Evolutionary conservation across 2,113 vertebrate genomes (phyloP).

Genomic region (Athene cunicularia): DNA sequence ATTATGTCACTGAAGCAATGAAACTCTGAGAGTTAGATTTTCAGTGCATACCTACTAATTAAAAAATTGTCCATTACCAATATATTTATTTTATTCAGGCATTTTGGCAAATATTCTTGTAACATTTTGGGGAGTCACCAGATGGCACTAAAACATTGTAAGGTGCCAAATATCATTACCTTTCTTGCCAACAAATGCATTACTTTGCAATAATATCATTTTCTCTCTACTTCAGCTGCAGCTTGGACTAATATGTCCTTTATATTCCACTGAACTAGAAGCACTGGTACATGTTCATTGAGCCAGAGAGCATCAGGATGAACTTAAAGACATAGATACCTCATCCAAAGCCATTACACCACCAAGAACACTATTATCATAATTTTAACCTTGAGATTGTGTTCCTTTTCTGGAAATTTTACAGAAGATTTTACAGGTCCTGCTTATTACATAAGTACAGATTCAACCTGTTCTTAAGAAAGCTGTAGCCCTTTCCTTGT

Average conservation of each 20-base stretch:
- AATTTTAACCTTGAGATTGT: not conserved
- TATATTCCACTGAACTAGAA: not conserved
- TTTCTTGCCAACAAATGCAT: conserved; percentile 55
- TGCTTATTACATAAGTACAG: not conserved
- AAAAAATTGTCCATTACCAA: not conserved
- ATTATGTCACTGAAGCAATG: not conserved
- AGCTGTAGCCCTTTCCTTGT: not conserved
- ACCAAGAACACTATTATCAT: not conserved
- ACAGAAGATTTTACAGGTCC: not conserved
- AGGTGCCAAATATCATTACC: conserved; percentile 50
- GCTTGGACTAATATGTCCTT: not conserved
- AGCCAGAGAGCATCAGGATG: not conserved
- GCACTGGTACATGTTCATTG: not conserved
- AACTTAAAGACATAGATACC: not conserved
- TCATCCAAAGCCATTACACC: not conserved
- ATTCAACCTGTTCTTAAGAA: not conserved
- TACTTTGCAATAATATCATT: not conserved
- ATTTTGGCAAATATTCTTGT: conserved; percentile 47
- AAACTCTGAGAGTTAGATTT: not conserved
- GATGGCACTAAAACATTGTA: conserved; percentile 71
- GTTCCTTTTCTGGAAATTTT: not conserved
- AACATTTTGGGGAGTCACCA: conserved; percentile 68
- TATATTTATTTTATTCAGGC: not conserved
- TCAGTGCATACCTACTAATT: not conserved
- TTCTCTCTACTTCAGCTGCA: not conserved